Evolutionary conservation across 2,888 invertebrate species (phyloP), one percentile per base, ranked within the genome.

Genomic region (Andrena marginata): DNA sequence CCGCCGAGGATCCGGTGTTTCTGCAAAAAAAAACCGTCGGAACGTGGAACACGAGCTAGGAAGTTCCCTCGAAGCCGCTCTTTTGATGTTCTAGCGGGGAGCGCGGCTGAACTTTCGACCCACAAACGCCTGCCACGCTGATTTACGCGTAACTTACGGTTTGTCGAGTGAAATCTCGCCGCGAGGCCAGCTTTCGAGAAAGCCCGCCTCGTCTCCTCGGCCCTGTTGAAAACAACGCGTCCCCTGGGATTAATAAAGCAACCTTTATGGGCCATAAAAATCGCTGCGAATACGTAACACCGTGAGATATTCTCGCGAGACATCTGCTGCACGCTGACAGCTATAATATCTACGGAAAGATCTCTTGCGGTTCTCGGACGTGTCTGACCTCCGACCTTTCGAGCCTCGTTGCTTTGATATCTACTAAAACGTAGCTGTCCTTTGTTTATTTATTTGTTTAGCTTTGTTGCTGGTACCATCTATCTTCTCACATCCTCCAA

Each of bases 51-150:
- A n/a, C 42, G 33, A 26, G 54, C 63, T 49, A 49, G 23, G 13
- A 20, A 2, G 54, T 10, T 16, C 33, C 42, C 16, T 74, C 7
- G 35, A 78, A 78, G 59, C 69, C 68, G 63, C 29, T 33, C 7
- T 69, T 69, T 64, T 68, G 64, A 77, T 54, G 54, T 48, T 3
- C 20, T 8, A 20, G 23, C 31, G 13, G 10, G 16, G 20, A 13
- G 5, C 54, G 62, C 42, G 16, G 59, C 7, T 77, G 79, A 77
- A 79, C 79, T 79, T 79, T 79, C 79, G 79, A 79, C 79, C 79
- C 64, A 79, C 63, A 77, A 79, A 79, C 69, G 60, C 33, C 20
- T 13, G 56, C 42, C 13, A 2, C 29, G 49, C 56, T 77, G 78
- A 77, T 77, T 77, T 64, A 49, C 62, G 62, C 54, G 26, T 13